Base-by-base conservation (phyloP, 2,888 invertebrate species). In the Sinhomidia bicolor region DNA sequence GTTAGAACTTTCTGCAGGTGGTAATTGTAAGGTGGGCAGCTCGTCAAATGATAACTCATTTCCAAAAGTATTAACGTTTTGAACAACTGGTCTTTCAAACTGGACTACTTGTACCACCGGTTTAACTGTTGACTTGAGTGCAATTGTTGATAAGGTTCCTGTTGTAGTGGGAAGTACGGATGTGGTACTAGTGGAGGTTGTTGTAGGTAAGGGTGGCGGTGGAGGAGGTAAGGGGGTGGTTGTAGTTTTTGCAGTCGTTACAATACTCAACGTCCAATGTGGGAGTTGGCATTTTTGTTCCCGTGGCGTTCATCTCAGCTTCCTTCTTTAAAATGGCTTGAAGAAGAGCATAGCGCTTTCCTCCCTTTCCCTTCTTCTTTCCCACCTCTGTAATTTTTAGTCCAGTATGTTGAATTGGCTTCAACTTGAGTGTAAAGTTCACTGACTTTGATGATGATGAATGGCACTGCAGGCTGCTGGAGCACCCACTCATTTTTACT, bases 401-500 rank as follows among this genome's bases (percentile, higher is more conserved):
- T 0, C 36, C 54, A 17, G 10, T 32, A 6, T n/a, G n/a, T n/a
- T n/a, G n/a, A n/a, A n/a, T n/a, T n/a, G n/a, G n/a, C n/a, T n/a
- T n/a, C n/a, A n/a, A n/a, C n/a, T n/a, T n/a, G n/a, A n/a, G n/a
- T n/a, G n/a, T n/a, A n/a, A n/a, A n/a, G n/a, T n/a, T n/a, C 6
- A 20, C 32, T 32, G n/a, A 17, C 44, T 44, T 47, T 20, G 17
- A 20, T 0, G 32, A 12, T n/a, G 12, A 10, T 36, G 17, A 1
- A 57, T 47, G 12, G 41, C 29, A 65, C 65, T 7, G 80, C 29
- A 12, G 32, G 60, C 9, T 62, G 81, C 32, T 79, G 51, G n/a
- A 86, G 41, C 10, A 82, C 82, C 87, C 87, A 87, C n/a, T 87
- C 80, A n/a, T 51, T 82, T 23, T 87, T 87, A 47, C 87, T 76